Percentiles rank a stretch among this genome's conserved stretches.
Conservation (phyloP, 1,140 invertebrate genomes). For the Latrodectus geometricus region DNA sequence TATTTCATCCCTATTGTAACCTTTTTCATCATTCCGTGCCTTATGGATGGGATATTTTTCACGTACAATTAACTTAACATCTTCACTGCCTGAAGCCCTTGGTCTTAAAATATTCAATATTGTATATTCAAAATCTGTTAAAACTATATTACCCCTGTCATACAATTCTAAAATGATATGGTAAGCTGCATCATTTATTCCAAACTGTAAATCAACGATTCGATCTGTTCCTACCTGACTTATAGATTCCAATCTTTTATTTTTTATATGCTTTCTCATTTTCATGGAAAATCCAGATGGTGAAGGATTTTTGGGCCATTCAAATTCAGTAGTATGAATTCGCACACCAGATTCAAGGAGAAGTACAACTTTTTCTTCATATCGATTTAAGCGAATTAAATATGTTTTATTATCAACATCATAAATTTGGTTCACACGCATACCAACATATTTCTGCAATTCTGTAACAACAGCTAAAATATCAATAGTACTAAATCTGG, state of each 20-base stretch:
- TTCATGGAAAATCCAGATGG: conserved; percentile 99
- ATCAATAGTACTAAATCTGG: conserved; percentile 90
- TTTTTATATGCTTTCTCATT: conserved; percentile 96
- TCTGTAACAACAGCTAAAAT: conserved; percentile 87
- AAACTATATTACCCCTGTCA: conserved; percentile 95
- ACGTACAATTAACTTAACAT: conserved; percentile 89
- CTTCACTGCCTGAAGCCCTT: conserved; percentile 84
- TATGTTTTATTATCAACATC: conserved; percentile 98
- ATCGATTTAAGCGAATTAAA: conserved; percentile 80
- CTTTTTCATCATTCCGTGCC: conserved; percentile 68
- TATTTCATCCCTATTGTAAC: conserved; percentile 65
- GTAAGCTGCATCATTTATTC: conserved; percentile 91
- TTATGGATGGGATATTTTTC: conserved; percentile 89
- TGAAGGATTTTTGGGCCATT: conserved; percentile 97
- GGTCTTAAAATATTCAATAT: conserved; percentile 95
- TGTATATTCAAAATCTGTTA: conserved; percentile 91
- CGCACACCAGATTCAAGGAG: conserved; percentile 94
- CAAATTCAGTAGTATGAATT: conserved; percentile 94
- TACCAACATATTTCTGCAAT: conserved; percentile 84
- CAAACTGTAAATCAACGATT: conserved; percentile 94
- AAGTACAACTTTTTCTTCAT: conserved; percentile 82
- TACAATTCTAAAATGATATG: conserved; percentile 97
- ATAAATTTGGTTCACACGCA: conserved; percentile 97
- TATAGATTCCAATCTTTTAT: conserved; percentile 90
- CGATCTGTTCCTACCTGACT: conserved; percentile 89